phyloP scores from a whole-genome alignment of 2,797 vertebrate species.

The Danio albolineatus region DNA sequence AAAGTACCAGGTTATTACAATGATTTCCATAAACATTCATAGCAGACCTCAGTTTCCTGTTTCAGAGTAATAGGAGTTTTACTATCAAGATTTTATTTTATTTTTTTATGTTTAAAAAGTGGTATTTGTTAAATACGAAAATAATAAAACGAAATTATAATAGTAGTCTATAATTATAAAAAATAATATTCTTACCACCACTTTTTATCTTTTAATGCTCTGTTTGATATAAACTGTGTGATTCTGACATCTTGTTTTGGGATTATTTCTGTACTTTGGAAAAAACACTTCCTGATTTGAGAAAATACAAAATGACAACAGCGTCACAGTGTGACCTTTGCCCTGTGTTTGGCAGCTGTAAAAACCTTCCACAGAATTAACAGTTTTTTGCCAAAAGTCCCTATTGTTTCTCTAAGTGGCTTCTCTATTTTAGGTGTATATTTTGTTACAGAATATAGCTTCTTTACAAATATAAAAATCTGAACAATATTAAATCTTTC shows the following conservation, averaged over 20 bases:
- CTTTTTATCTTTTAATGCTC: not conserved
- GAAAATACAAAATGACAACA: constrained; percentile 21
- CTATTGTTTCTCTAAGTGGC: not conserved
- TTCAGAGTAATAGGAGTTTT: not conserved
- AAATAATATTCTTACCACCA: not conserved
- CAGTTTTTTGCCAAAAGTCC: not conserved
- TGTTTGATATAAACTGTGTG: constrained; percentile 30
- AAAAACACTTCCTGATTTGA: constrained; percentile 22
- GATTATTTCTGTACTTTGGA: constrained; percentile 34
- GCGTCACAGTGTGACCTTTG: constrained; percentile 5
- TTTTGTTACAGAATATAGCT: not conserved
- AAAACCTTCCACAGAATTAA: not conserved
- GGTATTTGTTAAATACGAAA: not conserved
- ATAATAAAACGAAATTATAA: no score
- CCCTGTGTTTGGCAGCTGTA: constrained; percentile 6
- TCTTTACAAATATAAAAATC: not conserved
- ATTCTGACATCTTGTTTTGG: constrained; percentile 29
- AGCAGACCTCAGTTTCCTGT: no score
- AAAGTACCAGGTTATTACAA: no score
- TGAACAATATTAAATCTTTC: not conserved
- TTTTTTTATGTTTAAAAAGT: no score
- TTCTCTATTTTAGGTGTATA: not conserved
- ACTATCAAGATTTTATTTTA: no score
- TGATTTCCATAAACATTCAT: no score
- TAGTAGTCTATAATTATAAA: no score